These are phyloP conservation scores for Etheostoma perlongum DNA, from an alignment of 2,797 vertebrate genomes.

Conservation along the genomic window DNA sequence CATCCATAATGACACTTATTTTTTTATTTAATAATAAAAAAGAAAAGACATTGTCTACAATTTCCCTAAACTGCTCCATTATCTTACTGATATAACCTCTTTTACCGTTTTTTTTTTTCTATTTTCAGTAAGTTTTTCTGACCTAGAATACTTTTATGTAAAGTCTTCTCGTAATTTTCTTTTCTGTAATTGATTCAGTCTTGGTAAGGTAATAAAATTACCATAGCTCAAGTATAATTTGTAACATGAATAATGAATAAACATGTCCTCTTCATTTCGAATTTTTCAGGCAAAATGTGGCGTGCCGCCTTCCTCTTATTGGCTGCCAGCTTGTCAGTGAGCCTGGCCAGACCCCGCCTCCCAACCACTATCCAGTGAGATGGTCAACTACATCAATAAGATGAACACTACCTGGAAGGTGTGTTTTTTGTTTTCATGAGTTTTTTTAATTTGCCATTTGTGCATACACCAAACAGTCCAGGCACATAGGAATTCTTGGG, in stretches of 20 bases:
- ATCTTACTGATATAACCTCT: not conserved
- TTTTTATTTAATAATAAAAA: too few relatives aligned
- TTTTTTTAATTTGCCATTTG: too few relatives aligned
- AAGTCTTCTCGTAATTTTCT: not conserved
- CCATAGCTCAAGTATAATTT: not conserved
- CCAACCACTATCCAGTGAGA: constrained; percentile 87
- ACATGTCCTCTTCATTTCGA: not conserved
- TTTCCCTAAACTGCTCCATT: not conserved
- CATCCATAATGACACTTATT: not conserved
- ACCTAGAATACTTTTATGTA: not conserved
- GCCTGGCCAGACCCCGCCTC: constrained; percentile 81
- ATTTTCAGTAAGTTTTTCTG: not conserved
- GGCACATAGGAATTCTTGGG: too few relatives aligned
- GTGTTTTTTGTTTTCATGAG: constrained; percentile 24
- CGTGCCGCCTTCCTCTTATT: constrained; percentile 76
- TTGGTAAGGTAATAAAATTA: not conserved
- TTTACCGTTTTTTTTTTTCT: not conserved
- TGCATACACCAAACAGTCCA: too few relatives aligned
- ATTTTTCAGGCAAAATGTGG: constrained; percentile 85
- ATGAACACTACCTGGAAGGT: constrained; percentile 96
- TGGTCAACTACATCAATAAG: constrained; percentile 94
- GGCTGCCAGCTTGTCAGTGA: constrained; percentile 79
- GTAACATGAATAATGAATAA: not conserved
- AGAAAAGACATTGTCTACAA: too few relatives aligned
- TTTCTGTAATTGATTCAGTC: not conserved